Base-by-base conservation (phyloP, 2,113 vertebrate genomes). In the Oreochromis tanganicae region DNA sequence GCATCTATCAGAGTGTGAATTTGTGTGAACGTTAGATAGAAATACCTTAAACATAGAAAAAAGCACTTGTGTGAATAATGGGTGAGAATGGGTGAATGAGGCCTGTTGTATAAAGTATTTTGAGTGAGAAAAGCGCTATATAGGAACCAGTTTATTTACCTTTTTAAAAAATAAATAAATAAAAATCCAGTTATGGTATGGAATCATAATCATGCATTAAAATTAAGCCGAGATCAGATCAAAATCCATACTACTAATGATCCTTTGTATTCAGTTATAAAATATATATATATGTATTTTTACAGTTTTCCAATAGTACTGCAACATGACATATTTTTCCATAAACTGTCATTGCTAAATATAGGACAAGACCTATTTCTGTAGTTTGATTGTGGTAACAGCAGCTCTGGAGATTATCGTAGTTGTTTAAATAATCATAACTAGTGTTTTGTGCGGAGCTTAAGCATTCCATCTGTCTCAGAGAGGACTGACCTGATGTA, bases 401-500 rank as follows among this genome's bases (percentile, higher is more conserved):
- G 50, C 54, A 61, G 83, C 86, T 87, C 55, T 16, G 68, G 85
- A 92, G 87, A 85, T 82, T 55, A 71, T 83, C 14, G 4, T 19
- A 83, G 59, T 57, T 48, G n/a, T 85, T 84, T 85, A 84, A 87
- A 89, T 50, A 75, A 66, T 86, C 63, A 43, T 85, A 89, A 89
- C 87, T 78, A 34, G 81, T 66, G 80, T 86, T 59, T 54, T 36
- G 71, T 41, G 43, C 3, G 4, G 46, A 81, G 83, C 80, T 79
- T 32, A 36, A 59, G 84, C 48, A 66, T 86, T 83, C 73, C 5
- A 66, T 83, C 83, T 89, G 80, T 48, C 79, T 92, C 27, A 1
- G 38, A 32, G 16, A 85, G 34, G 71, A 86, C 86, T 81, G 87
- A 88, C 86, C 88, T 81, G 87, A 90, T 93, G 85, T 86, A 88